Evolutionary conservation across 1,140 invertebrate species (phyloP).

Genomic region (Drosophila subobscura): DNA sequence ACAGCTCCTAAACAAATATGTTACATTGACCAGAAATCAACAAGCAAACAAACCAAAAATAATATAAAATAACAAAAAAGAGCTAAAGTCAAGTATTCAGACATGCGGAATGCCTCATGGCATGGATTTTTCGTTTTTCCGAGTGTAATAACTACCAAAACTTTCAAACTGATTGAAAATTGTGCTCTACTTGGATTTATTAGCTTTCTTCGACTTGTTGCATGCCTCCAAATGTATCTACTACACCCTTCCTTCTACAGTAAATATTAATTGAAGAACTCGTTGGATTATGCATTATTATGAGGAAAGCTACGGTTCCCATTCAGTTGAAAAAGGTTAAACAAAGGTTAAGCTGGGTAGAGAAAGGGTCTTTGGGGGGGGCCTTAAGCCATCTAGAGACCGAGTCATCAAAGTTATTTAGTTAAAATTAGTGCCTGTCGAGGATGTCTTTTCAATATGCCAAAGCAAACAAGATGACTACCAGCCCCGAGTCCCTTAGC

Average conservation of each 20-base stretch:
- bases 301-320: constrained; percentile 1
- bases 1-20: constrained; percentile 66
- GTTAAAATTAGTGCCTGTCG: constrained; percentile 78
- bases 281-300: constrained; percentile 51
- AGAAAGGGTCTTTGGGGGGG: constrained; percentile 33
- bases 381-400: constrained; percentile 35
- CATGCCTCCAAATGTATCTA: no score
- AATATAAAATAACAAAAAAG: constrained; percentile 11
- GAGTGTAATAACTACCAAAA: no score
- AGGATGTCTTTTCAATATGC: constrained; percentile 75
- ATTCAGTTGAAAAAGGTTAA: constrained; percentile 57
- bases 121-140: no score
- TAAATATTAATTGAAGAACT: no score
- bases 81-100: no score
- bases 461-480: constrained; percentile 52
- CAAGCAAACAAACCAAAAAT: constrained; percentile 19
- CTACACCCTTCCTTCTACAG: no score
- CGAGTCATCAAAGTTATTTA: constrained; percentile 78
- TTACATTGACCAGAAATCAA: constrained; percentile 4
- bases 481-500: constrained; percentile 27
- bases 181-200: no score
- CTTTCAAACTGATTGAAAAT: no score
- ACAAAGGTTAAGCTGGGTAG: constrained; percentile 53
- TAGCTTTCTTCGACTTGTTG: no score
- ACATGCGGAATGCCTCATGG: no score